Percentiles rank a stretch among this genome's conserved stretches.
phyloP scores from a whole-genome alignment of 92 coral and sea anemone genomes.

The Parazoanthus atlanticus region DNA sequence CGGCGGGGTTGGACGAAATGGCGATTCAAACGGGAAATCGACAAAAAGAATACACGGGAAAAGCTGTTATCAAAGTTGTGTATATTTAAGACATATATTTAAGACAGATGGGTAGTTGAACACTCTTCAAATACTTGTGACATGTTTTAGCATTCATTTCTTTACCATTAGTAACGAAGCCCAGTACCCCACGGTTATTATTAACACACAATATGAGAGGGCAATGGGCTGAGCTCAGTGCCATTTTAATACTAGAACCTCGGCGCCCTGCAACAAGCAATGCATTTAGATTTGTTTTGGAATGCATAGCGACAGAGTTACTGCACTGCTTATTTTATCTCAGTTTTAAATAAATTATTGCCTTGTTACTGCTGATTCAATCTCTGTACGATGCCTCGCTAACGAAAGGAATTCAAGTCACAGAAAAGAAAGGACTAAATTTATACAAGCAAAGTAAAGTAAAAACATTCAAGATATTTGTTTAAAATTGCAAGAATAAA shows the following conservation, averaged over 20 bases:
- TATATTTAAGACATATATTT: not conserved
- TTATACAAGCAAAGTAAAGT: slow-evolving; percentile 1
- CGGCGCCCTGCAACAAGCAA: not conserved
- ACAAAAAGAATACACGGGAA: not conserved
- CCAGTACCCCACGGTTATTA: not conserved
- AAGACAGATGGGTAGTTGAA: not conserved
- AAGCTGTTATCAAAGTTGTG: not conserved
- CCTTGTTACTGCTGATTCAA: not conserved
- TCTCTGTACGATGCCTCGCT: not conserved
- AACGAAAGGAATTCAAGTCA: not conserved
- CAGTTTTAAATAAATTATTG: not conserved
- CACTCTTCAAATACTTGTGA: not conserved
- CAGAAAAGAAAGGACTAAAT: no score
- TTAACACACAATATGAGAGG: not conserved
- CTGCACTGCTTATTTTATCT: no score
- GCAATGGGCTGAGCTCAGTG: not conserved
- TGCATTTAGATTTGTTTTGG: not conserved
- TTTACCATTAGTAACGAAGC: not conserved
- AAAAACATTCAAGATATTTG: slow-evolving; percentile 18
- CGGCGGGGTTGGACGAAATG: no score
- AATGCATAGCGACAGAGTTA: not conserved
- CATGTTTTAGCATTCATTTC: not conserved
- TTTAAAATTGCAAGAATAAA: slow-evolving; percentile 39
- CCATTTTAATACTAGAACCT: no score
- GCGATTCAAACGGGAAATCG: no score